Conservation (phyloP, 2,797 vertebrate genomes). For the Sphenopsis melanotis region DNA sequence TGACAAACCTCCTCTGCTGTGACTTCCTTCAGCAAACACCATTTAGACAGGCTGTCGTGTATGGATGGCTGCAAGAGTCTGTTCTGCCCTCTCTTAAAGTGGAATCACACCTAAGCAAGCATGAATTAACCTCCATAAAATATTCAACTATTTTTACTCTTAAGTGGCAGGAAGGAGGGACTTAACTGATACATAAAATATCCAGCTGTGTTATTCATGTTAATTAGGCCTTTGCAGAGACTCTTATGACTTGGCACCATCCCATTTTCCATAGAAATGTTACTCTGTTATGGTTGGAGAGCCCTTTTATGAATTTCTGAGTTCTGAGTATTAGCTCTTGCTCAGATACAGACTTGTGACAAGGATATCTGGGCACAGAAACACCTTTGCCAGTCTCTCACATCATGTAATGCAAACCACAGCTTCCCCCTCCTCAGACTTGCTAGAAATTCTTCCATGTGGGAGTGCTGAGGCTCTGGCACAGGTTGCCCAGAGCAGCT, state of each 20-base stretch:
- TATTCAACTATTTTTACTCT: not conserved
- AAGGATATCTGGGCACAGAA: not conserved
- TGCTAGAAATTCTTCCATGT: not conserved
- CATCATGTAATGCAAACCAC: not conserved
- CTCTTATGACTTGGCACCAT: conserved; percentile 11
- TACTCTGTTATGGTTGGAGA: conserved; percentile 37
- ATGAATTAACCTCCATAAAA: conserved; percentile 1
- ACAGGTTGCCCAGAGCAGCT: not conserved
- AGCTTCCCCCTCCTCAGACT: not conserved
- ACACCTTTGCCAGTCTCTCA: not conserved
- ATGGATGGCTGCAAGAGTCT: not conserved
- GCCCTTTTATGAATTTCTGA: not conserved
- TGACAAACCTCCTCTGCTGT: not conserved
- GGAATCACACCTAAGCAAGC: not conserved
- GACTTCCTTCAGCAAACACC: not conserved
- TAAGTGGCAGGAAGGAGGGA: conserved; percentile 46
- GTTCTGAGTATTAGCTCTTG: not conserved
- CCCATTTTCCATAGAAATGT: conserved; percentile 36
- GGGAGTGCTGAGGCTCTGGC: not conserved
- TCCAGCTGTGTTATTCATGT: conserved; percentile 47
- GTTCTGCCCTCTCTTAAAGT: not conserved
- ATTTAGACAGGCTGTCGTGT: not conserved
- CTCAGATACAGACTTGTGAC: not conserved
- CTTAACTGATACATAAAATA: conserved; percentile 41
- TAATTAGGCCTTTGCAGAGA: conserved; percentile 22